A percentile compares a stretch with the other conserved stretches of the same genome.
Evolutionary conservation across 2,797 vertebrate genomes (phyloP).

Genomic region (Masticophis lateralis): DNA sequence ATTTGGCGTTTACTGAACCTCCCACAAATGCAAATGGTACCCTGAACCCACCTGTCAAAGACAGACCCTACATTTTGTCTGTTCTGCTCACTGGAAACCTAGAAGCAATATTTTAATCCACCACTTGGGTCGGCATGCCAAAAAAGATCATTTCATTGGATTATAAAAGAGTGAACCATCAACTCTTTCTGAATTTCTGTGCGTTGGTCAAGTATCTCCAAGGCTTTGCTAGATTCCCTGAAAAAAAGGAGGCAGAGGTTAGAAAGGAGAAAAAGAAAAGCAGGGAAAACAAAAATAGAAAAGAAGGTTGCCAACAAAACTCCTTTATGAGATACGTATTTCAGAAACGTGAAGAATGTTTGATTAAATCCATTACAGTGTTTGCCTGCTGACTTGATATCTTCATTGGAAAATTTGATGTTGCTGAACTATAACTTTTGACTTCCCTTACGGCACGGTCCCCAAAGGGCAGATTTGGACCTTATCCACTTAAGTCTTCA

Average conservation of each 20-base stretch:
- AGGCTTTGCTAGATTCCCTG: not conserved
- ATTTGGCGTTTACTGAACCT: not conserved
- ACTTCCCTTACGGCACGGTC: not conserved
- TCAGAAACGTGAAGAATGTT: not conserved
- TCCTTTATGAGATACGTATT: not conserved
- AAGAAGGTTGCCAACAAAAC: not conserved
- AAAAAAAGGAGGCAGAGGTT: not conserved
- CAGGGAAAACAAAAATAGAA: not conserved
- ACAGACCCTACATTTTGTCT: not conserved
- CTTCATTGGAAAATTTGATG: not conserved
- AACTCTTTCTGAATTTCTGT: not conserved
- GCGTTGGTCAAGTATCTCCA: not conserved
- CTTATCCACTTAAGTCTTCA: not conserved
- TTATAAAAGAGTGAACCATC: not conserved
- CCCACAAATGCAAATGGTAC: not conserved
- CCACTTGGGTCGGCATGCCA: not conserved
- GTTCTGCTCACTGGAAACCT: not conserved
- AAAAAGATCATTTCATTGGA: not conserved
- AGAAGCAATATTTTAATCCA: not conserved
- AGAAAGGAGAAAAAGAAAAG: not conserved
- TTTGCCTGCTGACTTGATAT: not conserved
- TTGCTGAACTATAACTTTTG: not conserved
- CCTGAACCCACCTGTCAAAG: not conserved
- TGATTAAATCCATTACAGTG: not conserved
- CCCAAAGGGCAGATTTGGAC: not conserved